Conservation (phyloP, 2,797 vertebrate species). For the Astyanax mexicanus region DNA sequence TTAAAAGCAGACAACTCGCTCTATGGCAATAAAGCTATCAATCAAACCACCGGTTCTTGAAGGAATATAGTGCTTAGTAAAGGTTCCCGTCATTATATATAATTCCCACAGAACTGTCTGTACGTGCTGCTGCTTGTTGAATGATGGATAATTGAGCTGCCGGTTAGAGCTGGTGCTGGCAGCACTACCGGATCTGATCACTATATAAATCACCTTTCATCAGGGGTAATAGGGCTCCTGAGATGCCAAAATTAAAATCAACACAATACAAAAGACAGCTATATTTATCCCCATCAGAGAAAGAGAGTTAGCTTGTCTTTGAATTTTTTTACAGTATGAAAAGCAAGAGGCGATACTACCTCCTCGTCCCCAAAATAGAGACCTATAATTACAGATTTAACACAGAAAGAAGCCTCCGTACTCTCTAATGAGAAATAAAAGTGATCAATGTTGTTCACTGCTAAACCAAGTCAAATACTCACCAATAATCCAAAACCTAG, state of each 20-base stretch:
- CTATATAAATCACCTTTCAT: slow-evolving; percentile 47
- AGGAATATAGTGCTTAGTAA: slow-evolving; percentile 29
- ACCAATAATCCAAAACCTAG: background rate
- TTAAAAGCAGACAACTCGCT: background rate
- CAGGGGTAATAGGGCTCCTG: slow-evolving; percentile 27
- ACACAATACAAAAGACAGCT: slow-evolving; percentile 19
- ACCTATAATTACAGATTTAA: background rate
- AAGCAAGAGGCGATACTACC: background rate
- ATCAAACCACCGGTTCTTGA: slow-evolving; percentile 21
- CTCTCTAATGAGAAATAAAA: too few relatives aligned
- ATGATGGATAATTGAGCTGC: slow-evolving; percentile 40
- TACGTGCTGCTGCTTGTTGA: slow-evolving; percentile 53
- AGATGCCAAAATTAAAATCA: slow-evolving; percentile 34
- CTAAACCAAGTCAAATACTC: background rate
- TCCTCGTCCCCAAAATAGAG: background rate
- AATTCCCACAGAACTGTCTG: slow-evolving; percentile 31
- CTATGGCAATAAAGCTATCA: slow-evolving; percentile 18
- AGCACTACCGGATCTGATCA: slow-evolving; percentile 18
- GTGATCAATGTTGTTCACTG: background rate
- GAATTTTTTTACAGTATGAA: slow-evolving; percentile 4
- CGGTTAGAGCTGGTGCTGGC: slow-evolving; percentile 41
- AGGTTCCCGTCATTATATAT: slow-evolving; percentile 42
- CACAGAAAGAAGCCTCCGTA: background rate
- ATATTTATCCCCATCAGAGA: background rate
- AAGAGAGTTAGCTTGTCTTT: background rate